Evolutionary conservation across 2,113 vertebrate species (phyloP), one percentile per base, ranked within the genome.

Genomic region (Dicaeum eximium): DNA sequence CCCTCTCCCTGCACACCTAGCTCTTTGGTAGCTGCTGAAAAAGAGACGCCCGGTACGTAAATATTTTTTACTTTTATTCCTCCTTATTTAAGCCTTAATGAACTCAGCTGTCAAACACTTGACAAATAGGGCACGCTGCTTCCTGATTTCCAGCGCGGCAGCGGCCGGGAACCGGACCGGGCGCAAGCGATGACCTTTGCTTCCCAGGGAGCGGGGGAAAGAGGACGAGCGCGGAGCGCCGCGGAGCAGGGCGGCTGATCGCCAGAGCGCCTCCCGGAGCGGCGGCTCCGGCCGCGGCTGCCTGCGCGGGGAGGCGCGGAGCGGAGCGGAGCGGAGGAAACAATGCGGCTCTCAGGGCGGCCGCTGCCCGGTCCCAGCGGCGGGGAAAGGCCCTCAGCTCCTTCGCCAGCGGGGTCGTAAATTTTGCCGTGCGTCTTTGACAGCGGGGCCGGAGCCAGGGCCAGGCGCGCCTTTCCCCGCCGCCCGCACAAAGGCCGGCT

Each of bases 21-120:
- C 98, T 98, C 98, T 97, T 97, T 97, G 97, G 97, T 97, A 98
- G 98, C 97, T 97, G 98, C 98, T 98, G 97, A 98, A 98, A 98
- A 98, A 98, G 98, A 98, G 98, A 98, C 97, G 97, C 98, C 97
- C 97, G 98, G 99, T 99, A 99, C 97, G 99, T 99, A 99, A 98
- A 98, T 97, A 98, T 99, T 99, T 99, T 98, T 97, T 96, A 97
- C 97, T 98, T 98, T 98, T 98, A 98, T 98, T 98, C 98, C 98
- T 98, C 98, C 98, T 96, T 98, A 98, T 98, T 97, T 98, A 98
- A 98, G 97, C 98, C 96, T 98, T 98, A 98, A 99, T 98, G 98
- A 98, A 98, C 98, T 98, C 98, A 98, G 98, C 98, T 99, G 99
- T 99, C 99, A 98, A 98, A 98, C 97, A 97, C 98, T 98, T 99